These are phyloP conservation scores for Rhegmatorhina hoffmannsi DNA, from an alignment of 2,113 vertebrate genomes.

Conservation along the genomic window DNA sequence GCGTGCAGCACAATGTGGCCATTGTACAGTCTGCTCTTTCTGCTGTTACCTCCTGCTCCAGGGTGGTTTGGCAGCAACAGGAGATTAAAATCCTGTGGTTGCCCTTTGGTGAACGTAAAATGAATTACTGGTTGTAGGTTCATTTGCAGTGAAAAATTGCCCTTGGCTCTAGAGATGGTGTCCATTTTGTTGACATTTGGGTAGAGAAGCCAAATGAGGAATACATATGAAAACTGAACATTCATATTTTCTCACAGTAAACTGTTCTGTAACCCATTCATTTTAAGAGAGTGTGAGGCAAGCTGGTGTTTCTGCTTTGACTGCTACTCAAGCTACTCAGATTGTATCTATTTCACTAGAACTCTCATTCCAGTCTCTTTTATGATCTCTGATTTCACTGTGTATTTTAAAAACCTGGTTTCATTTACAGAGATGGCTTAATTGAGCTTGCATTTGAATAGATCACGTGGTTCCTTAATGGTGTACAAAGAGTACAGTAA, in stretches of 20 bases:
- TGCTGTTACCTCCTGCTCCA: background rate
- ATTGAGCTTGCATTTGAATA: constrained; percentile 16
- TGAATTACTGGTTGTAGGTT: background rate
- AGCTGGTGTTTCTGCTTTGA: background rate
- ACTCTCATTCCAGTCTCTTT: background rate
- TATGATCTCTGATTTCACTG: constrained; percentile 15
- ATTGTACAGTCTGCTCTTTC: background rate
- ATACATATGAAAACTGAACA: background rate
- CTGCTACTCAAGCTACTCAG: background rate
- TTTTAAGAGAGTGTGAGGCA: background rate
- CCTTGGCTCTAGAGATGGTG: background rate
- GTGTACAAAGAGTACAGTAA: constrained; percentile 18
- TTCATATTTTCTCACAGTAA: background rate
- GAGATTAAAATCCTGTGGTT: background rate
- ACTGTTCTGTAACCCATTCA: background rate
- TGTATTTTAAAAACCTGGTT: constrained; percentile 19
- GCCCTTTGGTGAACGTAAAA: background rate
- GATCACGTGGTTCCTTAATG: constrained; percentile 32
- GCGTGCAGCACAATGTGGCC: background rate
- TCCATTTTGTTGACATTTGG: background rate
- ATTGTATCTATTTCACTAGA: background rate
- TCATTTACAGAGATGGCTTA: constrained; percentile 17
- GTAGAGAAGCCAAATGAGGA: background rate
- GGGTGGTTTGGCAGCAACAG: background rate
- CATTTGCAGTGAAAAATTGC: background rate